Conservation (phyloP, 2,797 vertebrate genomes). For the Liparis tanakae region DNA sequence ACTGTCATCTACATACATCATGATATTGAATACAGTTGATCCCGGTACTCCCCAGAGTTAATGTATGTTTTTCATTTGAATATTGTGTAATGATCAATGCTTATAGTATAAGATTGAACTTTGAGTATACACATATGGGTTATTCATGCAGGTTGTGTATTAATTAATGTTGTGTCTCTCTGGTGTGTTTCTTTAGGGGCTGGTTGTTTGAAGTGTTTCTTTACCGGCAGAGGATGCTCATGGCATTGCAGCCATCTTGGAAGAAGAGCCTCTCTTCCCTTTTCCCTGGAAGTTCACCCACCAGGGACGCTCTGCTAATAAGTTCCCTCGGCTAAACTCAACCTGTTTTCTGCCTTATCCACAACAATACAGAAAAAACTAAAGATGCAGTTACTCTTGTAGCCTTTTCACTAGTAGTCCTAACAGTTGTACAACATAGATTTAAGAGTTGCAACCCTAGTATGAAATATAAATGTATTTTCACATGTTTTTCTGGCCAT, state of each 20-base stretch:
- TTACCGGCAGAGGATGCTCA: slow-evolving; percentile 79
- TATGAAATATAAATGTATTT: neutral
- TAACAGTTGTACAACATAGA: slow-evolving; percentile 15
- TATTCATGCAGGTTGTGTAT: slow-evolving; percentile 69
- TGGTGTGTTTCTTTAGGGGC: slow-evolving; percentile 59
- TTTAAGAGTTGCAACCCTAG: neutral
- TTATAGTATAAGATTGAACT: slow-evolving; percentile 46
- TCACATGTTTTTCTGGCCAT: neutral
- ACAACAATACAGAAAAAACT: slow-evolving; percentile 41
- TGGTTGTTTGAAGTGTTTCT: slow-evolving; percentile 69
- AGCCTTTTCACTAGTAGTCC: slow-evolving; percentile 28
- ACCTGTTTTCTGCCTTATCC: slow-evolving; percentile 69
- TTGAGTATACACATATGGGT: slow-evolving; percentile 45
- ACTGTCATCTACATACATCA: slow-evolving; percentile 63
- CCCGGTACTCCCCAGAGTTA: slow-evolving; percentile 12
- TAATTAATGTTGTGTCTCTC: slow-evolving; percentile 63
- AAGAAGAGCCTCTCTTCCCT: slow-evolving; percentile 42
- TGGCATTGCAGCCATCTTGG: slow-evolving; percentile 64
- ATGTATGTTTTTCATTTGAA: slow-evolving; percentile 44
- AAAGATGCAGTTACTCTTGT: slow-evolving; percentile 49
- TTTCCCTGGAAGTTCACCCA: slow-evolving; percentile 66
- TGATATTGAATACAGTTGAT: slow-evolving; percentile 10
- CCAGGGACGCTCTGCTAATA: slow-evolving; percentile 72
- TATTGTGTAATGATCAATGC: slow-evolving; percentile 34
- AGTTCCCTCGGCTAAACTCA: slow-evolving; percentile 71